Evolutionary conservation across 2,113 vertebrate genomes (phyloP).

Genomic region (Anoura caudifer): DNA sequence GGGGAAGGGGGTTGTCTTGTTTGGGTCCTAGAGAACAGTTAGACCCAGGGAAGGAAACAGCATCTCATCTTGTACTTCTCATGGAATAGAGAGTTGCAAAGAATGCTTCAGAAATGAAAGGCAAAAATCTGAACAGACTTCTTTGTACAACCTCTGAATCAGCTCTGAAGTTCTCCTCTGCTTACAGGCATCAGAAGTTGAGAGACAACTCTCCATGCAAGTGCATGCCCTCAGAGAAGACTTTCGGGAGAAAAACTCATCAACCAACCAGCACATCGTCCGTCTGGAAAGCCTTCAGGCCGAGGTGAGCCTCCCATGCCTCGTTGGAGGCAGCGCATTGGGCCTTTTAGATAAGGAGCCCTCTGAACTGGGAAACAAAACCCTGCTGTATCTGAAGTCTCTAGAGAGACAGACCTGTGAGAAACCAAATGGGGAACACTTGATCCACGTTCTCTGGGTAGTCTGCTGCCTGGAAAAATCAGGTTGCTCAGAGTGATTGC

Average conservation of each 20-base stretch:
- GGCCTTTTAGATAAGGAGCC: not conserved
- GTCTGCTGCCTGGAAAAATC: not conserved
- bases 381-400: not conserved
- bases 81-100: not conserved
- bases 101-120: not conserved
- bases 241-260: constrained; percentile 94
- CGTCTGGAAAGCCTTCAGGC: constrained; percentile 94
- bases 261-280: constrained; percentile 94
- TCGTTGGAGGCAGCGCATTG: too few species aligned
- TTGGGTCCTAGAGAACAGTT: not conserved
- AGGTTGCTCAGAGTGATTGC: not conserved
- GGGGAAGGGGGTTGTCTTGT: not conserved
- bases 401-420: not conserved
- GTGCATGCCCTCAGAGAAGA: constrained; percentile 94
- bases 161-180: constrained; percentile 51
- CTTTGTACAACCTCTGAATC: not conserved
- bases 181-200: constrained; percentile 93
- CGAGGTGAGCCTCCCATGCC: constrained; percentile 84
- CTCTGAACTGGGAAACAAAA: constrained; percentile 36
- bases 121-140: not conserved
- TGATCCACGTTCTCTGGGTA: not conserved
- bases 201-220: constrained; percentile 95
- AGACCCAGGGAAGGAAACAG: not conserved
- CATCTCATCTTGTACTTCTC: not conserved
- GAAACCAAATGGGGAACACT: not conserved